Conservation (phyloP, 2,797 vertebrate species). For the Erethizon dorsatum region DNA sequence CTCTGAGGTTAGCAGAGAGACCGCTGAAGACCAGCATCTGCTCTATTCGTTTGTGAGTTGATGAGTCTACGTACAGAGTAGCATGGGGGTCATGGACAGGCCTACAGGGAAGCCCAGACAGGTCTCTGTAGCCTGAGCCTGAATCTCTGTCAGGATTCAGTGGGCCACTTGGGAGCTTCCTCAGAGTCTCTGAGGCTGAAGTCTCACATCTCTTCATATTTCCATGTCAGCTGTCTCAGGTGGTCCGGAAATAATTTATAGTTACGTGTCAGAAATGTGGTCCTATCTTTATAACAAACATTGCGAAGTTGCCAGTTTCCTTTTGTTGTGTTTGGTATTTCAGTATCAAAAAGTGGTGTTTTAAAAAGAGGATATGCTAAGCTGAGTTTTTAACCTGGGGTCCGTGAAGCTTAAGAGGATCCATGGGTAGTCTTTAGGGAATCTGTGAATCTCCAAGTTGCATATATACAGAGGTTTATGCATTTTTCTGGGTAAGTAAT, state of each 20-base stretch:
- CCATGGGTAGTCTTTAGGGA: neutral
- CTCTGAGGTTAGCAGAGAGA: neutral
- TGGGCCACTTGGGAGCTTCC: neutral
- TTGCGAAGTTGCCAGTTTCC: neutral
- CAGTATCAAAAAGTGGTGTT: neutral
- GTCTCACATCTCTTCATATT: neutral
- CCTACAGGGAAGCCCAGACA: neutral
- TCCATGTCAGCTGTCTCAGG: neutral
- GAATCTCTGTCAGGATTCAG: neutral
- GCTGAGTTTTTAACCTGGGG: neutral
- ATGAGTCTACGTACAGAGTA: neutral
- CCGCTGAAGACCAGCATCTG: fast-evolving
- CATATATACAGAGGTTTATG: too few relatives aligned
- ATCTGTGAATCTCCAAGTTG: neutral
- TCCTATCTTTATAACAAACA: neutral
- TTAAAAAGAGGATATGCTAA: neutral
- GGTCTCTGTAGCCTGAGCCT: neutral
- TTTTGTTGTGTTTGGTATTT: neutral
- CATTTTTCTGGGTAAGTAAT: neutral
- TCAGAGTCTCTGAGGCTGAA: neutral
- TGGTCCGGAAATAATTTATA: neutral
- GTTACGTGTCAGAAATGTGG: neutral
- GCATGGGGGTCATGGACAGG: neutral
- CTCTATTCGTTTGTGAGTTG: neutral
- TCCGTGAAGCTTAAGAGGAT: neutral